A percentile compares a stretch with the other conserved stretches of the same genome.
Conservation (phyloP, 2,888 invertebrate species). For the Lutraria lutraria region DNA sequence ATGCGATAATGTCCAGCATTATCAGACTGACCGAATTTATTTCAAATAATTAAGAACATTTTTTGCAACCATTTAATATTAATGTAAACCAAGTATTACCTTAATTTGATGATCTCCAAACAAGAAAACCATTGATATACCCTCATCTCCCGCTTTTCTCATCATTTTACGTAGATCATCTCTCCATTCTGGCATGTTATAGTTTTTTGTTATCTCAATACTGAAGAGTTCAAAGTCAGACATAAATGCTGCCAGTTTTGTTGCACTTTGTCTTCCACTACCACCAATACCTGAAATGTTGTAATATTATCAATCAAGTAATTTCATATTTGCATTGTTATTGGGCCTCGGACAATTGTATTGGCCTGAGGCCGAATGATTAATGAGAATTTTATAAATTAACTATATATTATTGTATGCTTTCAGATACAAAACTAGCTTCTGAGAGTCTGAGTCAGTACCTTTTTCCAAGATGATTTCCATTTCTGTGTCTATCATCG, state of each 20-base stretch:
- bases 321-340: no score
- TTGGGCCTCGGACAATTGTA: no score
- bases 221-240: conserved; percentile 86
- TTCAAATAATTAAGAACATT: background rate
- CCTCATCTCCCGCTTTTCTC: conserved; percentile 84
- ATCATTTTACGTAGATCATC: conserved; percentile 86
- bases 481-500: no score
- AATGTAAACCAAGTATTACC: conserved; percentile 69
- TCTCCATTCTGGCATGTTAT: conserved; percentile 84
- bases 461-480: no score
- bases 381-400: no score
- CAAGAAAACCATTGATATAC: conserved; percentile 85
- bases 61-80: background rate
- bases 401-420: no score
- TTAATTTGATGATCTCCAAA: conserved; percentile 87
- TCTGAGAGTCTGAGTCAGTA: no score
- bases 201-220: conserved; percentile 86
- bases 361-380: no score
- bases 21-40: background rate
- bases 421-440: no score
- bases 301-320: background rate
- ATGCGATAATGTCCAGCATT: no score
- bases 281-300: conserved; percentile 84
- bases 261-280: conserved; percentile 86
- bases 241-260: conserved; percentile 85